phyloP scores from a whole-genome alignment of 2,888 invertebrate genomes.

The Lycocerus yunnanus region DNA sequence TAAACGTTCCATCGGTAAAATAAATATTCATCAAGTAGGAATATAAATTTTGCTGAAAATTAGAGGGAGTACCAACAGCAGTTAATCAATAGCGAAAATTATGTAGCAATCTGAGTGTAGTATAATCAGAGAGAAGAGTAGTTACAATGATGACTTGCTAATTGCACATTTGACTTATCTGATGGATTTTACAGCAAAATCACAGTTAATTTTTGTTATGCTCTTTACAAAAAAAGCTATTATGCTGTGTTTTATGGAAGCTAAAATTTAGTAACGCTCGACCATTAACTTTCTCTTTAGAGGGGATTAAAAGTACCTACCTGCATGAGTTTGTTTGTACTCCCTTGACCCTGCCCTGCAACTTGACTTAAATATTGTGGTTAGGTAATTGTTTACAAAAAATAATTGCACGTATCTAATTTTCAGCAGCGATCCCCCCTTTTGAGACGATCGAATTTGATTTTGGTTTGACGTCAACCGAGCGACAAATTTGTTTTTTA shows the following conservation, averaged over 20 bases:
- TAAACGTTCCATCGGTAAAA: not conserved
- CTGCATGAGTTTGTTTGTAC: not conserved
- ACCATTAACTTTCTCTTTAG: not conserved
- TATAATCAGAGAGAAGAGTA: not conserved
- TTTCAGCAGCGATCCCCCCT: not conserved
- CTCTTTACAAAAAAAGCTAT: not conserved
- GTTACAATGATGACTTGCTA: not conserved
- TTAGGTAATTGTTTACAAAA: not conserved
- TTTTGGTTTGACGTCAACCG: not conserved
- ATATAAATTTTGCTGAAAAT: not conserved
- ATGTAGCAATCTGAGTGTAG: not conserved
- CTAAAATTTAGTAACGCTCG: not conserved
- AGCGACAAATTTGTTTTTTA: not conserved
- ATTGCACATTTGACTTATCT: not conserved
- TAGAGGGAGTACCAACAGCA: not conserved
- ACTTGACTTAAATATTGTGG: not conserved
- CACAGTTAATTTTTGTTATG: not conserved
- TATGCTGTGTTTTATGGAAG: not conserved
- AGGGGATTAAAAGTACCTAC: not conserved
- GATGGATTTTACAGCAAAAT: not conserved
- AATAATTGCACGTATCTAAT: not conserved
- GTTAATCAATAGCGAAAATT: not conserved
- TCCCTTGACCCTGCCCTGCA: not conserved
- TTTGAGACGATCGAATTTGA: not conserved
- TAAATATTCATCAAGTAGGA: not conserved